Percentiles rank a stretch among this genome's conserved stretches.
These are phyloP conservation scores for Microtus ochrogaster DNA, from an alignment of 2,113 vertebrate species.

Conservation along the genomic window DNA sequence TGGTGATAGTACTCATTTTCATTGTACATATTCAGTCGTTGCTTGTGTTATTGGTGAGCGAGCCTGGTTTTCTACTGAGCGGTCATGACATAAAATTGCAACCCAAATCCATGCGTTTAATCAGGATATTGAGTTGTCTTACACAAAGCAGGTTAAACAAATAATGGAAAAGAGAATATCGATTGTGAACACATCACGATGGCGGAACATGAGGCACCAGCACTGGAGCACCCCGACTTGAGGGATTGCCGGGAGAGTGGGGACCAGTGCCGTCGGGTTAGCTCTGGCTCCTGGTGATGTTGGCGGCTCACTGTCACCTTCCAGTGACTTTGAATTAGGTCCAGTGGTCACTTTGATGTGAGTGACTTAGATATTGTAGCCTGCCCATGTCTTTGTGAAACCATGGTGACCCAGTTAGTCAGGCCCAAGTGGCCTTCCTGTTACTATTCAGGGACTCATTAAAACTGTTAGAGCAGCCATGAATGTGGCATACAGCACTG, in stretches of 20 bases:
- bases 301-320: background rate
- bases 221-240: accelerated
- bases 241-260: accelerated
- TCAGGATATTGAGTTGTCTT: background rate
- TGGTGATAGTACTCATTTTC: background rate
- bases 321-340: conserved; percentile 3
- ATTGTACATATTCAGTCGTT: background rate
- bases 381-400: background rate
- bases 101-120: background rate
- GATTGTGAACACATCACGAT: accelerated
- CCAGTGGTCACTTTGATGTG: background rate
- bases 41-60: background rate
- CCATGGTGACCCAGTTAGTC: conserved; percentile 7
- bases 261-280: too few relatives aligned
- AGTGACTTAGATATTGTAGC: background rate
- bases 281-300: background rate
- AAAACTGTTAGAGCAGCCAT: background rate
- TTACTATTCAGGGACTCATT: conserved; percentile 59
- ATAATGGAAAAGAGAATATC: background rate
- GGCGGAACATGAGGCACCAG: accelerated
- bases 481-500: background rate
- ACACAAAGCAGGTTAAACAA: background rate
- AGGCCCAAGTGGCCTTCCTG: background rate
- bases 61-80: background rate
- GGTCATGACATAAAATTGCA: background rate